A percentile compares a stretch with the other conserved stretches of the same genome.
phyloP scores from a whole-genome alignment of 2,113 vertebrate genomes.

The Sprattus sprattus region DNA sequence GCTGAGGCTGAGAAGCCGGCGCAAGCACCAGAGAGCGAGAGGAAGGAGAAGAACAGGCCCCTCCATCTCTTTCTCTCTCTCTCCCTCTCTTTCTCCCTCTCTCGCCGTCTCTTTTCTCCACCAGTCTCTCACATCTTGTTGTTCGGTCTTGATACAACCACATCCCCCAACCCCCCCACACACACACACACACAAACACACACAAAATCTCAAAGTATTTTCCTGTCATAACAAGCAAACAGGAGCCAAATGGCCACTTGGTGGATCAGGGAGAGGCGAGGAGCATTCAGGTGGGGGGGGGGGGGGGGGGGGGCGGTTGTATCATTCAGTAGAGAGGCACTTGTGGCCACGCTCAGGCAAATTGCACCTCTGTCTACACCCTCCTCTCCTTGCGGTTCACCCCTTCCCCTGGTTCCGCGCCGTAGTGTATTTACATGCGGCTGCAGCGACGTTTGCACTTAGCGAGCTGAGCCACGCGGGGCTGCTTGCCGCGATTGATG shows the following conservation, averaged over 20 bases:
- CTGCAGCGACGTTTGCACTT: constrained; percentile 10
- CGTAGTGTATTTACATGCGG: constrained; percentile 42
- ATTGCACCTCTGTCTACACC: constrained; percentile 47
- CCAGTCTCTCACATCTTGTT: neutral
- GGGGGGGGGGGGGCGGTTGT: constrained; percentile 48
- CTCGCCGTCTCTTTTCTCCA: neutral
- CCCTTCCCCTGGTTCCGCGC: neutral
- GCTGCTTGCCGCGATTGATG: neutral
- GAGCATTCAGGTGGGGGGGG: neutral
- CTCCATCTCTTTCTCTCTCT: neutral
- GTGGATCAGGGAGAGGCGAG: neutral
- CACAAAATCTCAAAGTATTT: constrained; percentile 62
- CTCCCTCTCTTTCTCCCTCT: neutral
- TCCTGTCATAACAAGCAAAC: constrained; percentile 57
- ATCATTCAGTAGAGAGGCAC: constrained; percentile 60
- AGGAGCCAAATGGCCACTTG: constrained; percentile 63
- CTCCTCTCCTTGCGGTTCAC: constrained; percentile 19
- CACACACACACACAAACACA: constrained; percentile 25
- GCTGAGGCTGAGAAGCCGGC: neutral
- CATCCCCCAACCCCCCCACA: neutral
- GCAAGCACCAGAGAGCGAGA: neutral
- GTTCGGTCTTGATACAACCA: neutral
- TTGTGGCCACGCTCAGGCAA: constrained; percentile 63
- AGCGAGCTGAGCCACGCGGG: neutral
- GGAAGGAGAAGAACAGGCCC: neutral